These are phyloP conservation scores for Lepus europaeus DNA, from an alignment of 2,113 vertebrate species.

Conservation along the genomic window DNA sequence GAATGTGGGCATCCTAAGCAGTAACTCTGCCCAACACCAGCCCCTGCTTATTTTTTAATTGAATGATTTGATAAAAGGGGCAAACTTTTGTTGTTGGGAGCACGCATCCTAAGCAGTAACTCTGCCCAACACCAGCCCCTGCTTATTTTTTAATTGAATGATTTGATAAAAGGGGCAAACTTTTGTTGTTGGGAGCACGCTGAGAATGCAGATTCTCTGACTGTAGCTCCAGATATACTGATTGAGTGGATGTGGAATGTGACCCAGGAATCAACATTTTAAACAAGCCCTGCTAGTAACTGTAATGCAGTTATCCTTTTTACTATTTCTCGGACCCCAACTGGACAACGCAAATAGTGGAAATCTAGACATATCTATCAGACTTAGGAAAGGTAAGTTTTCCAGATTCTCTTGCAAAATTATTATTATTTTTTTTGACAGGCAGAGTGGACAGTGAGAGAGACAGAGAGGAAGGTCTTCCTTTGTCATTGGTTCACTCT, in stretches of 20 bases:
- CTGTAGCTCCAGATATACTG: background rate
- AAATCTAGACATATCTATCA: background rate
- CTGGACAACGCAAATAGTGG: constrained; percentile 39
- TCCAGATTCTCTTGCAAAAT: constrained; percentile 46
- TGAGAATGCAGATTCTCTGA: constrained; percentile 15
- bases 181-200: background rate
- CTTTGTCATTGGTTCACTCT: too few species aligned
- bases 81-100: background rate
- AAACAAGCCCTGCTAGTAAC: background rate
- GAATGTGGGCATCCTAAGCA: too few species aligned
- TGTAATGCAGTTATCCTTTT: background rate
- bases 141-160: background rate
- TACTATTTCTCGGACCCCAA: background rate
- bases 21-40: too few species aligned
- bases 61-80: background rate
- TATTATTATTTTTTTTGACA: background rate
- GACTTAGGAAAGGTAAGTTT: background rate
- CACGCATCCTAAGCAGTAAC: background rate
- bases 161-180: background rate
- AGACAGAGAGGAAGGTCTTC: too few species aligned
- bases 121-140: too few species aligned
- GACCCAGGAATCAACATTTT: constrained; percentile 38
- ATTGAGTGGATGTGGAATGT: background rate
- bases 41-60: background rate
- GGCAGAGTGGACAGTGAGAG: too few species aligned